Base-by-base conservation (phyloP, 2,888 invertebrate genomes). In the Hoplodrina ambigua region DNA sequence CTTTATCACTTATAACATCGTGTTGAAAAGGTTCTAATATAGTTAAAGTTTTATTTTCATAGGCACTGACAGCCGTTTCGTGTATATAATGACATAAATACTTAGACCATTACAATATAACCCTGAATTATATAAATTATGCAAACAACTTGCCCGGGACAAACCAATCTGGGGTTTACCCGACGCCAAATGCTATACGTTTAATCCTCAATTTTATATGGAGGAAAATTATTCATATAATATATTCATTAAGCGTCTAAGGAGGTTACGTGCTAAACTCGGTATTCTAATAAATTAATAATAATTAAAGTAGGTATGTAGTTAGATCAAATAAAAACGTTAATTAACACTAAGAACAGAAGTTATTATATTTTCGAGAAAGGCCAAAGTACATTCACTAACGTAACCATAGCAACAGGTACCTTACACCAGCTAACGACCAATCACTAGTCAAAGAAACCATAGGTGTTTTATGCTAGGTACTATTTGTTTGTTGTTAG, bases 101-200 rank as follows among this genome's bases (percentile, higher is more conserved):
- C 15, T 5, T 46, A 17, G 46, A 17, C 17, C 15, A 17, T 17
- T 17, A 46, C 4, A 20, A 4, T 13, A 8, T 72, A 20, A 25
- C 72, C 61, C 2, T 54, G 20, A 41, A 50, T 57, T 20, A 20
- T 20, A 56, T 52, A n/a, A 71, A 50, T 72, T 57, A 70, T 70
- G 78, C 78, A 57, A 41, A 11, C 20, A 20, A n/a, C n/a, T 15
- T 30, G 20, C 53, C 15, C 53, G 15, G 7, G 13, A 13, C 37
- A 20, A 49, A 5, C 8, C 13, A 17, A 33, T 41, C 49, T 20
- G 49, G 78, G 58, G 49, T 70, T 78, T 71, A 54, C 72, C 78
- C 78, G 20, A 41, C 2, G 20, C 20, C 15, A 17, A 20, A 46
- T n/a, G 20, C 25, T 19, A n/a, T n/a, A 1, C n/a, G 13, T 19